Evolutionary conservation across 2,113 vertebrate species (phyloP).

Genomic region (Clarias magur): DNA sequence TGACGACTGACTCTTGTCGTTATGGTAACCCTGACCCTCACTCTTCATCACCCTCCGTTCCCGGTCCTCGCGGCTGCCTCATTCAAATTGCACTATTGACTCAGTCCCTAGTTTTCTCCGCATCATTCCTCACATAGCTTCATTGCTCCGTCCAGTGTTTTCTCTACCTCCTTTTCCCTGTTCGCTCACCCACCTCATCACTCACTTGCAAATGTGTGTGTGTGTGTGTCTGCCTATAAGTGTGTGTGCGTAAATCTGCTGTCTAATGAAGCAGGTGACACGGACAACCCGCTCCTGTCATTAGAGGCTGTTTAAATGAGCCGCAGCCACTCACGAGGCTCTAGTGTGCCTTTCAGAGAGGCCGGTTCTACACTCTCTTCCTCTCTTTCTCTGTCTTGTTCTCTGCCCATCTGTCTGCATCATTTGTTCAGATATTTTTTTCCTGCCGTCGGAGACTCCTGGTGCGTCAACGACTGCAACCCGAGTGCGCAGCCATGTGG

Average conservation of each 20-base stretch:
- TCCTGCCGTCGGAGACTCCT: neutral
- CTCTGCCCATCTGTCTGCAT: slow-evolving; percentile 31
- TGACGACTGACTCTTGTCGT: no score
- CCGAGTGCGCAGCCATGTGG: neutral
- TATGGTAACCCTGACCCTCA: neutral
- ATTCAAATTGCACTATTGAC: no score
- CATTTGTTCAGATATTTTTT: no score
- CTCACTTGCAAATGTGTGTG: neutral
- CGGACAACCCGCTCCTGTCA: slow-evolving; percentile 41
- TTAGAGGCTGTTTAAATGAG: slow-evolving; percentile 44
- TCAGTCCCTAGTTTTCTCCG: neutral
- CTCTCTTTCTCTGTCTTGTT: neutral
- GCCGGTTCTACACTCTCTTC: neutral
- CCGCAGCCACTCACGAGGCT: neutral
- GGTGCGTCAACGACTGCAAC: slow-evolving; percentile 8
- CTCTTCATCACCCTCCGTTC: neutral
- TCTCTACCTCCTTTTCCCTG: neutral
- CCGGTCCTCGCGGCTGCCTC: neutral
- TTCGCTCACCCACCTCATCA: neutral
- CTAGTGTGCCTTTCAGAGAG: slow-evolving; percentile 3
- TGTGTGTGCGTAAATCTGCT: slow-evolving; percentile 23
- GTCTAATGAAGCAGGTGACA: slow-evolving; percentile 46
- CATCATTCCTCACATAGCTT: neutral
- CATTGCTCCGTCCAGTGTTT: neutral
- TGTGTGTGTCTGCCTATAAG: slow-evolving; percentile 7